These are phyloP conservation scores for Coelopa frigida DNA, from an alignment of 1,140 invertebrate species.

Conservation along the genomic window DNA sequence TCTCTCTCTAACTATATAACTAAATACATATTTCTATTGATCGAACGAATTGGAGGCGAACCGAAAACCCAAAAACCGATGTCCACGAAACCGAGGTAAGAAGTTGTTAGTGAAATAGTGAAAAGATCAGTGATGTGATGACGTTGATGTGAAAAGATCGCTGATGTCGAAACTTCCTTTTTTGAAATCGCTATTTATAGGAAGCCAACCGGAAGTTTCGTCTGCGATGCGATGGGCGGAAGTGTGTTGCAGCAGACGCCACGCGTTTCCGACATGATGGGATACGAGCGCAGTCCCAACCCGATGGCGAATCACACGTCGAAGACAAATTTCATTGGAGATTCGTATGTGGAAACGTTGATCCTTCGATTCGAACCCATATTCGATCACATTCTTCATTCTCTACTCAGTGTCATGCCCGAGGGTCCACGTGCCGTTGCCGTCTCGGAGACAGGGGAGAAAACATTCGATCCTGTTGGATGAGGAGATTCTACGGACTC, in stretches of 20 bases:
- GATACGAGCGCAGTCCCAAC: slow-evolving; percentile 7
- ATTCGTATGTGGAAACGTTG: not conserved
- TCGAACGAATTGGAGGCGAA: no score
- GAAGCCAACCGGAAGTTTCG: slow-evolving; percentile 9
- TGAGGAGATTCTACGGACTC: not conserved
- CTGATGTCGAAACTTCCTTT: no score
- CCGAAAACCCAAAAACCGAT: no score
- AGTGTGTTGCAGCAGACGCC: slow-evolving; percentile 10
- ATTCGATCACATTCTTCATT: not conserved
- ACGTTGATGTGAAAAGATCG: no score
- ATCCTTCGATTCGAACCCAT: not conserved
- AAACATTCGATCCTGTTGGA: slow-evolving; percentile 5
- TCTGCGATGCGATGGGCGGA: slow-evolving; percentile 2
- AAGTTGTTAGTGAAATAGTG: no score
- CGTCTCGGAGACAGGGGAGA: slow-evolving; percentile 7
- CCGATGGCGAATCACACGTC: slow-evolving; percentile 7
- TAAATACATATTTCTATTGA: no score
- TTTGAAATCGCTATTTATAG: no score
- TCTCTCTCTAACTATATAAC: no score
- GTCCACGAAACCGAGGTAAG: no score
- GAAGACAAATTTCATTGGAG: slow-evolving; percentile 11
- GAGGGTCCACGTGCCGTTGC: slow-evolving; percentile 4
- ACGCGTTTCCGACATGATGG: not conserved
- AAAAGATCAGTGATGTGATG: no score
- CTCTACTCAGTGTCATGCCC: not conserved